Percentiles rank a stretch among this genome's conserved stretches.
These are phyloP conservation scores for Enteromius trimaculatus DNA, from an alignment of 2,797 vertebrate species.

Conservation along the genomic window DNA sequence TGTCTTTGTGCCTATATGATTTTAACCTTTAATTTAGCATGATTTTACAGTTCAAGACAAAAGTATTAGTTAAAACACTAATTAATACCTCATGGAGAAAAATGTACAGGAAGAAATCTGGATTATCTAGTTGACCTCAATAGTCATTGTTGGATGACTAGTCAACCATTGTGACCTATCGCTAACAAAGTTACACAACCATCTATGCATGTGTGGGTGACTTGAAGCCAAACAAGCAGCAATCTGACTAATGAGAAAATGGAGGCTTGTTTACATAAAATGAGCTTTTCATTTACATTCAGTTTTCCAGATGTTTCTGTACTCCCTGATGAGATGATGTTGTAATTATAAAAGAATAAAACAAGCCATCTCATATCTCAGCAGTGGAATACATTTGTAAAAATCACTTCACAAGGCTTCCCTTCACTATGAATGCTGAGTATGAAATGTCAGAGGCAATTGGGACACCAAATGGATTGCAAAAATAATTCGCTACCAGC, in stretches of 20 bases:
- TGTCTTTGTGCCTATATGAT: not conserved
- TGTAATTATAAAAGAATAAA: constrained; percentile 5
- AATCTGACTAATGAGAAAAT: constrained; percentile 32
- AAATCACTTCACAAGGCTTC: not conserved
- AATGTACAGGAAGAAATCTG: not conserved
- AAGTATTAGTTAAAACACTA: not conserved
- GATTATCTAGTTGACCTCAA: not conserved
- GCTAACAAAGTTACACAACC: constrained; percentile 9
- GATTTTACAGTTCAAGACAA: not conserved
- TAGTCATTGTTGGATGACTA: constrained; percentile 1
- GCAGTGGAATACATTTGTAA: constrained; percentile 21
- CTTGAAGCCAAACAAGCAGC: constrained; percentile 15
- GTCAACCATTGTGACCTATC: not conserved
- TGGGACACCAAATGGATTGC: not conserved
- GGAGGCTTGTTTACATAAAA: not conserved
- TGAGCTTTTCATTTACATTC: constrained; percentile 4
- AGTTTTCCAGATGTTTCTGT: constrained; percentile 39
- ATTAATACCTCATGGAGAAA: not conserved
- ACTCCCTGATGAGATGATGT: constrained; percentile 6
- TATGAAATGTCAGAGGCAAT: not conserved
- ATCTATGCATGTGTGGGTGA: not conserved
- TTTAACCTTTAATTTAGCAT: not conserved
- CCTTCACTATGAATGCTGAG: not conserved
- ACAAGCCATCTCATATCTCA: not conserved
- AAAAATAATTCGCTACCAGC: not conserved